These are phyloP conservation scores for Lepus townsendii DNA, from an alignment of 2,797 vertebrate species.

Conservation along the genomic window DNA sequence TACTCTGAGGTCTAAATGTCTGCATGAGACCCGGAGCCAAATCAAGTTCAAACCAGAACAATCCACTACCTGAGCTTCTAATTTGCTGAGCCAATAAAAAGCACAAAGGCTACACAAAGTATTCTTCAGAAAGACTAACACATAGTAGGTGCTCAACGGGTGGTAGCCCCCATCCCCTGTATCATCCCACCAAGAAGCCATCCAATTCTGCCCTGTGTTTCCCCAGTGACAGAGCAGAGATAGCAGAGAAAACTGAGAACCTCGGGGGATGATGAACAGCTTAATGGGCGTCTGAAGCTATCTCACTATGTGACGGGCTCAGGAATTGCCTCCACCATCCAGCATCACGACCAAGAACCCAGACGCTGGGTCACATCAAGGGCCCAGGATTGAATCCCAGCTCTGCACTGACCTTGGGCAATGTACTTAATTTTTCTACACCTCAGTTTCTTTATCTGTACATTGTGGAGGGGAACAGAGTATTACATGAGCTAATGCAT, in stretches of 20 bases:
- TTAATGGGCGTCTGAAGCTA: neutral
- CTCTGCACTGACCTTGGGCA: neutral
- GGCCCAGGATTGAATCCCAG: neutral
- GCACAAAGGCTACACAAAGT: neutral
- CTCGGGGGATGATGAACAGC: neutral
- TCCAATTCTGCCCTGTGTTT: neutral
- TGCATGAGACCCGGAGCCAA: too few species aligned
- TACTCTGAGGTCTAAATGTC: too few species aligned
- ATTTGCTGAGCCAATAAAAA: neutral
- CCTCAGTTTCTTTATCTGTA: conserved; percentile 48
- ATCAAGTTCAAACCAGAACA: too few species aligned
- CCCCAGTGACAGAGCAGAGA: neutral
- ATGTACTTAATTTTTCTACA: conserved; percentile 41
- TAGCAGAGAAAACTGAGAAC: conserved; percentile 21
- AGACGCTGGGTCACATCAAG: neutral
- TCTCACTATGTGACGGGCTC: neutral
- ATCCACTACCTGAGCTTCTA: neutral
- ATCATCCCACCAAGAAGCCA: neutral
- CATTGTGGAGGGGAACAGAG: neutral
- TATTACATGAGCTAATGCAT: neutral
- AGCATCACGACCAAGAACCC: neutral
- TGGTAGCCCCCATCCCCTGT: neutral
- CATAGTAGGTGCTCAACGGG: neutral
- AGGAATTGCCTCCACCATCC: neutral
- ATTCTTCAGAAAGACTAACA: neutral